Evolutionary conservation across 2,888 invertebrate genomes (phyloP), one percentile per base, ranked within the genome.

Genomic region (Neoscelio sp.): DNA sequence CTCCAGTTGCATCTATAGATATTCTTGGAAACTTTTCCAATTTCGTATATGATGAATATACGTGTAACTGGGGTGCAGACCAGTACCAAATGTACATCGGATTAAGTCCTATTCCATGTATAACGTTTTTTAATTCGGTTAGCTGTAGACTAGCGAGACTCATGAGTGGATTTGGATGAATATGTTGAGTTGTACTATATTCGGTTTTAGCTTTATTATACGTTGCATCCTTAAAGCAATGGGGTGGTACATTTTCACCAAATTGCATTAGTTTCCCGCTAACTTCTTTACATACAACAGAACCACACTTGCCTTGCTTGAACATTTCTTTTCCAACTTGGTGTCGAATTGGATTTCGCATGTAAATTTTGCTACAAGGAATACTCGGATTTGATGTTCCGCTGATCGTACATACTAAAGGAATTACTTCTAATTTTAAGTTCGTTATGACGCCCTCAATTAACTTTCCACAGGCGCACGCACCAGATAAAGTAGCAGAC

Each of bases 81-180:
- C 77, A 80, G 10, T 82, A 82, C 35, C 75, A 65, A 0, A 80
- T 58, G n/a, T 20, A 73, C 30, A 82, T 79, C 6, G 75, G 78
- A 42, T 81, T 62, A 0, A 70, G 23, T 2, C 23, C 23, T 23
- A 23, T 23, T 2, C 13, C 38, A 23, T 23, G 23, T 23, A 23
- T 23, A 23, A 23, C 23, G 23, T 23, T n/a, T n/a, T n/a, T n/a
- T n/a, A n/a, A n/a, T n/a, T n/a, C n/a, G n/a, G n/a, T n/a, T n/a
- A n/a, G n/a, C n/a, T n/a, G n/a, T n/a, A n/a, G n/a, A n/a, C n/a
- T n/a, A n/a, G n/a, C n/a, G n/a, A n/a, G n/a, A n/a, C n/a, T n/a
- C n/a, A n/a, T n/a, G n/a, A n/a, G n/a, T n/a, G n/a, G n/a, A n/a
- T n/a, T n/a, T n/a, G n/a, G n/a, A n/a, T n/a, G n/a, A n/a, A n/a